Evolutionary conservation across 2,113 vertebrate genomes (phyloP).

Genomic region (Scomber scombrus): DNA sequence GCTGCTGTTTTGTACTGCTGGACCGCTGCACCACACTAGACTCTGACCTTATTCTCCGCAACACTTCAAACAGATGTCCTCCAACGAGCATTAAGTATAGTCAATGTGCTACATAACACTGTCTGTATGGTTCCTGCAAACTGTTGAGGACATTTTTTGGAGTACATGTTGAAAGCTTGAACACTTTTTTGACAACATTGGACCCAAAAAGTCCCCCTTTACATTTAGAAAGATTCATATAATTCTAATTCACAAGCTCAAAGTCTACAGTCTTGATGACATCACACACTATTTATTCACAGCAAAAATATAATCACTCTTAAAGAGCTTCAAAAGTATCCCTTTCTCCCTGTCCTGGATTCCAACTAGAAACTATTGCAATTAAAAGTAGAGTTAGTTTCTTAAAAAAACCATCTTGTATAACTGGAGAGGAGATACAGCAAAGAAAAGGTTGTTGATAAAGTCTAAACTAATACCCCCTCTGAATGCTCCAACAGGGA

Average conservation of each 20-base stretch:
- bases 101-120: not conserved
- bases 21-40: slow-evolving; percentile 11
- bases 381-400: not conserved
- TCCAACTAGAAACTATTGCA: not conserved
- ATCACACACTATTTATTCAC: not conserved
- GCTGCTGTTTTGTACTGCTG: slow-evolving; percentile 61
- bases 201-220: not conserved
- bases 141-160: not conserved
- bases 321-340: not conserved
- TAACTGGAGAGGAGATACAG: not conserved
- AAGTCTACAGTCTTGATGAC: not conserved
- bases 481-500: slow-evolving; percentile 32
- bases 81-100: not conserved
- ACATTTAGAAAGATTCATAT: not conserved
- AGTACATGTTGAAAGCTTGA: no score
- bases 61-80: slow-evolving; percentile 30
- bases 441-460: not conserved
- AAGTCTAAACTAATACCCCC: slow-evolving; percentile 1
- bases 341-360: not conserved
- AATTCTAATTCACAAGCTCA: not conserved
- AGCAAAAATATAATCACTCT: not conserved
- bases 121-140: not conserved
- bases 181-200: not conserved
- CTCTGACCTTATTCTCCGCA: slow-evolving; percentile 37
- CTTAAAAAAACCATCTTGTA: not conserved